Conservation (phyloP, 1,140 invertebrate species). For the Mya arenaria region DNA sequence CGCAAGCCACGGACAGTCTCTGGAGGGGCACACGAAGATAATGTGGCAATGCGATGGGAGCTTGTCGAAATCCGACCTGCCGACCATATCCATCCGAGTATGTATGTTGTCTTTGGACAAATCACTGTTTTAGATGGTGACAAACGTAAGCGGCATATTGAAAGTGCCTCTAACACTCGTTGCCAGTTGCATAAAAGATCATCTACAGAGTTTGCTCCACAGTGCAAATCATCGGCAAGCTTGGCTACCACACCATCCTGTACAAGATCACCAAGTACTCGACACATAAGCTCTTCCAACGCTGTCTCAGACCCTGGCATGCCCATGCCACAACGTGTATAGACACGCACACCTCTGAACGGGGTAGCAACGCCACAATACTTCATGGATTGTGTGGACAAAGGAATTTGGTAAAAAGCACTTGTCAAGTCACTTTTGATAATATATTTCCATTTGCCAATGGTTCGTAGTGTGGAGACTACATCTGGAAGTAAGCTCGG, state of each 20-base stretch:
- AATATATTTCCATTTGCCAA: slow-evolving; percentile 58
- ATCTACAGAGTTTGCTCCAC: slow-evolving; percentile 34
- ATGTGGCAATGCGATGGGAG: slow-evolving; percentile 41
- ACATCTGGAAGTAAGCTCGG: slow-evolving; percentile 56
- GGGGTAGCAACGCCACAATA: slow-evolving; percentile 59
- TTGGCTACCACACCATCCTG: slow-evolving; percentile 60
- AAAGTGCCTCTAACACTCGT: slow-evolving; percentile 30
- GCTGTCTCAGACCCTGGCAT: slow-evolving; percentile 61
- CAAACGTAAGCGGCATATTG: too few species aligned
- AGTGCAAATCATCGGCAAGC: slow-evolving; percentile 50
- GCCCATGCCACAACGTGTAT: slow-evolving; percentile 59
- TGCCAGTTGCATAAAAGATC: slow-evolving; percentile 30
- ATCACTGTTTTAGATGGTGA: slow-evolving; percentile 38
- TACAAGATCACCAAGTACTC: slow-evolving; percentile 59
- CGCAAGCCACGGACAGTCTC: slow-evolving; percentile 47
- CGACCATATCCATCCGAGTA: slow-evolving; percentile 56
- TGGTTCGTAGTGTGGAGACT: slow-evolving; percentile 52
- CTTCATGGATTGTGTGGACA: slow-evolving; percentile 55
- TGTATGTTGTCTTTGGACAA: slow-evolving; percentile 24
- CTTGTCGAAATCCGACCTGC: slow-evolving; percentile 40
- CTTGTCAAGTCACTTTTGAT: slow-evolving; percentile 55
- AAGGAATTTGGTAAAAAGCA: slow-evolving; percentile 60
- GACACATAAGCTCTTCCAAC: slow-evolving; percentile 64
- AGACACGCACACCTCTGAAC: slow-evolving; percentile 59
- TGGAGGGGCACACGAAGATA: slow-evolving; percentile 35